A percentile compares a stretch with the other conserved stretches of the same genome.
phyloP scores from a whole-genome alignment of 2,113 vertebrate genomes.

The Philantomba maxwellii region DNA sequence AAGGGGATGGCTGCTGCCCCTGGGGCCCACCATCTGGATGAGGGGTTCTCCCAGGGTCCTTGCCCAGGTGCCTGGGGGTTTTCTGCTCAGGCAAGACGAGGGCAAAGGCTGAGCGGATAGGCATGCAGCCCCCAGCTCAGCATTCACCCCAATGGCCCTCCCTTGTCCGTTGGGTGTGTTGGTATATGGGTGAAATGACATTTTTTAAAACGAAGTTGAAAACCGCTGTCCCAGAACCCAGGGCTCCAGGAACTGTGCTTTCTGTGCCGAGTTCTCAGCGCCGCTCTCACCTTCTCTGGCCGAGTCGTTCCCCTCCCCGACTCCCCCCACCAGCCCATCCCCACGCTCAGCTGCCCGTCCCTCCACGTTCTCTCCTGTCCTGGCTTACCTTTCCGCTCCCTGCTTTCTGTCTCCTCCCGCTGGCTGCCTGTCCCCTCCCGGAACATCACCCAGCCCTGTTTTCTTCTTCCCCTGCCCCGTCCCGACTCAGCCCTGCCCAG shows the following conservation, averaged over 20 bases:
- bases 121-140: neutral
- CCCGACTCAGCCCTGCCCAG: conserved; percentile 79
- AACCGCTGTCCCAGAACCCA: neutral
- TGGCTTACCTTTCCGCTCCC: neutral
- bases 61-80: neutral
- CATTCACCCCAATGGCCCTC: neutral
- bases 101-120: neutral
- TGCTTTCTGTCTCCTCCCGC: neutral
- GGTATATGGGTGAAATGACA: neutral
- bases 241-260: too few relatives aligned
- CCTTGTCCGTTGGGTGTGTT: neutral
- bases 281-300: neutral
- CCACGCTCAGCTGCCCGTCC: neutral
- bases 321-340: neutral
- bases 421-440: rapidly evolving
- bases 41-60: neutral
- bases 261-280: neutral
- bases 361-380: neutral
- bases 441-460: neutral
- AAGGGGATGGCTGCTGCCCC: rapidly evolving
- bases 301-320: rapidly evolving
- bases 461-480: neutral
- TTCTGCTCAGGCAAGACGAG: neutral
- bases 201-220: neutral
- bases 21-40: rapidly evolving